Conservation (phyloP, 2,888 invertebrate species). For the Luffia ferchaultella region DNA sequence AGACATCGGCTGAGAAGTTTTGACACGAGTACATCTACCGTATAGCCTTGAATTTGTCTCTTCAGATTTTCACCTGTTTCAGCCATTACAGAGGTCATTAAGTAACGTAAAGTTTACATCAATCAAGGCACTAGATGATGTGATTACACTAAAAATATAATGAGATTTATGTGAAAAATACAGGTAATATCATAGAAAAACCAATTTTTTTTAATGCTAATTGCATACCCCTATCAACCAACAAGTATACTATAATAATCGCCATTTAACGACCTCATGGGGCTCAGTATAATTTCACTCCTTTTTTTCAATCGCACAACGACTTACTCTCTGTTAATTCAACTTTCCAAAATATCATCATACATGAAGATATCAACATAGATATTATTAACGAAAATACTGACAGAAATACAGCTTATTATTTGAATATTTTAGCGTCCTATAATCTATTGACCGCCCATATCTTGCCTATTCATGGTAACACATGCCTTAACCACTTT, state of each 20-base stretch:
- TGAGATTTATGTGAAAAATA: background rate
- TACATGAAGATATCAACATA: background rate
- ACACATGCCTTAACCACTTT: constrained; percentile 2
- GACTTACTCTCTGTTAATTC: background rate
- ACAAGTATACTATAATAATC: background rate
- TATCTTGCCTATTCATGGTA: background rate
- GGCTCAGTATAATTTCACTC: background rate
- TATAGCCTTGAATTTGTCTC: no score
- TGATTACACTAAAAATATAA: no score
- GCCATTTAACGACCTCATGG: background rate
- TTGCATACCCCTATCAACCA: background rate
- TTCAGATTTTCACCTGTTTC: no score
- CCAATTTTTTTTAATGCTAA: background rate
- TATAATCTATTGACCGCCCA: background rate
- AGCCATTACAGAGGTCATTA: no score
- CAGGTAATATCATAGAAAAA: background rate
- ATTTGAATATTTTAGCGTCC: constrained; percentile 1
- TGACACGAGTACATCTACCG: no score
- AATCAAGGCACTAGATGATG: no score
- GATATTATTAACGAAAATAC: background rate
- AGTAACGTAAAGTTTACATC: no score
- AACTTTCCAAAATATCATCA: background rate
- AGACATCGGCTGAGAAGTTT: no score
- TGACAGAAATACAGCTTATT: background rate
- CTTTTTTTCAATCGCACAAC: background rate